Evolutionary conservation across 2,888 invertebrate genomes (phyloP).

Genomic region (Lepidochitona cinerea): DNA sequence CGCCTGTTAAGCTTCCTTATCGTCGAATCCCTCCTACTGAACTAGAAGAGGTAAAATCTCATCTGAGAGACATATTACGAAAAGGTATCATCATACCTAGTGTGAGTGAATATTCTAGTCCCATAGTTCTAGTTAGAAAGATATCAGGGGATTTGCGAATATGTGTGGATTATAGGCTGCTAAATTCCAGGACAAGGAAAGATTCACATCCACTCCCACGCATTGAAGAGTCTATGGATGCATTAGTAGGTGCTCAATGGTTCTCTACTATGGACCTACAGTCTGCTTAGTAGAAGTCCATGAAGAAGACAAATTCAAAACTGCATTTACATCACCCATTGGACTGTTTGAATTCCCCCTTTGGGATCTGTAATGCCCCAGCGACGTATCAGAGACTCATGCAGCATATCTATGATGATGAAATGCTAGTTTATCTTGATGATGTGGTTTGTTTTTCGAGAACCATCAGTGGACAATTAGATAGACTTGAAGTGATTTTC

Average conservation of each 20-base stretch:
- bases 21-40: slow-evolving; percentile 25
- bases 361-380: slow-evolving; percentile 13
- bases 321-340: slow-evolving; percentile 13
- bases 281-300: slow-evolving; percentile 12
- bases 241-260: slow-evolving; percentile 13
- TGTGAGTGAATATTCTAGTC: slow-evolving; percentile 27
- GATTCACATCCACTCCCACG: slow-evolving; percentile 32
- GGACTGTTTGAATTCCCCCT: slow-evolving; percentile 20
- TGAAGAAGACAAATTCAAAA: slow-evolving; percentile 15
- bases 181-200: slow-evolving; percentile 27
- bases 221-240: slow-evolving; percentile 29
- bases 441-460: slow-evolving; percentile 1
- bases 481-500: not conserved
- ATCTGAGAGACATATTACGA: slow-evolving; percentile 20
- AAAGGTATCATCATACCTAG: slow-evolving; percentile 30
- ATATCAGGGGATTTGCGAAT: slow-evolving; percentile 21
- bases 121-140: slow-evolving; percentile 34
- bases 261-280: slow-evolving; percentile 23
- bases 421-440: slow-evolving; percentile 9
- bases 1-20: slow-evolving; percentile 22
- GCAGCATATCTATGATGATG: slow-evolving; percentile 4
- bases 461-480: not conserved
- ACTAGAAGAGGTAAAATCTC: slow-evolving; percentile 26
- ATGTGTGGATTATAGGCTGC: slow-evolving; percentile 28
- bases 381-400: slow-evolving; percentile 12